phyloP scores from a whole-genome alignment of 2,888 invertebrate species.

The Pristionchus japonicus region DNA sequence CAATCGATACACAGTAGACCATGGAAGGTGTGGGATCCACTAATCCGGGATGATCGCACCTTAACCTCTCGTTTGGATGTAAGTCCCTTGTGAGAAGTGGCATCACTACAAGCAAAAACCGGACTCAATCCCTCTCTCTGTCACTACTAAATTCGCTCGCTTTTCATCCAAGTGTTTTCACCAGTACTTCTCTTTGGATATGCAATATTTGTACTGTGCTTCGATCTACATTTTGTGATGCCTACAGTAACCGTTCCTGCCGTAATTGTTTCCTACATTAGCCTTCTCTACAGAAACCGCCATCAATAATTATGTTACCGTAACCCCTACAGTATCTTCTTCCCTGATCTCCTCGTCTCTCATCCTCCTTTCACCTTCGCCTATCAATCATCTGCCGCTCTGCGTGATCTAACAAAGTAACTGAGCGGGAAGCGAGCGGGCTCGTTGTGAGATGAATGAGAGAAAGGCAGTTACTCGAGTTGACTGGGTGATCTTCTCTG shows the following conservation, averaged over 20 bases:
- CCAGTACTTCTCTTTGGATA: neutral
- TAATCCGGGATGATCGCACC: neutral
- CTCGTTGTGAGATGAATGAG: neutral
- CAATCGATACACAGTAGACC: neutral
- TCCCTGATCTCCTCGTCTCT: neutral
- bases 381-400: conserved; percentile 21
- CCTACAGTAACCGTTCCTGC: neutral
- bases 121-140: neutral
- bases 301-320: neutral
- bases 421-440: neutral
- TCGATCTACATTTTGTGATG: neutral
- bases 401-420: conserved; percentile 20
- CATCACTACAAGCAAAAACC: conserved; percentile 1
- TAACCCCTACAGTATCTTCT: neutral
- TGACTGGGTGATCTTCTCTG: neutral
- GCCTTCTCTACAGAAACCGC: too few relatives aligned
- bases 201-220: neutral
- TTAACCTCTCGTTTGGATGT: neutral
- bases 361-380: neutral
- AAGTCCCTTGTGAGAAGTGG: conserved; percentile 4
- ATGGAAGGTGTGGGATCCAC: neutral
- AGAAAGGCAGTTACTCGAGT: neutral
- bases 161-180: conserved; percentile 32
- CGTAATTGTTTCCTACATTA: neutral
- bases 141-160: conserved; percentile 13